Conservation (phyloP, 1,140 invertebrate species). For the Cyphomyrmex costatus region DNA sequence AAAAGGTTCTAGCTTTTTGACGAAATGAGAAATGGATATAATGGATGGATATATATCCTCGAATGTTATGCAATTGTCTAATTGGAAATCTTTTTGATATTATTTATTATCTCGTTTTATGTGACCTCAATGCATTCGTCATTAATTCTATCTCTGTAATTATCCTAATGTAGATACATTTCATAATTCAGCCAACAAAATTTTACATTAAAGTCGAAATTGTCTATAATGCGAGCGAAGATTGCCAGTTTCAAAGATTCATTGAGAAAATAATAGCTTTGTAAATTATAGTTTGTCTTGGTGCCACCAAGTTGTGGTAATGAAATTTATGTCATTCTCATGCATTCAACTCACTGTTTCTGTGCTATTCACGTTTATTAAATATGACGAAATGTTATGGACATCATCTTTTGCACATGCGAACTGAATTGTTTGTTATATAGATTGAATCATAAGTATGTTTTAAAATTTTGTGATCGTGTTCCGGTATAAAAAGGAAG, state of each 20-base stretch:
- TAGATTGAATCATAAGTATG: not conserved
- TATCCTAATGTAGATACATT: not conserved
- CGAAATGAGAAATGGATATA: not conserved
- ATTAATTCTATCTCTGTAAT: constrained; percentile 23
- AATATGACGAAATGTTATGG: constrained; percentile 58
- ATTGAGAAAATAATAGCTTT: constrained; percentile 25
- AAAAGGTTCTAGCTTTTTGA: not conserved
- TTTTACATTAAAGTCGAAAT: constrained; percentile 35
- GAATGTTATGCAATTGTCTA: not conserved
- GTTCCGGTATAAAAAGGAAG: too few species aligned
- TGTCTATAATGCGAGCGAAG: not conserved
- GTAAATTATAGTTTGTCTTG: constrained; percentile 46
- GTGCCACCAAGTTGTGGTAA: constrained; percentile 28
- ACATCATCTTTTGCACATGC: constrained; percentile 18
- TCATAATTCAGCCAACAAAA: not conserved
- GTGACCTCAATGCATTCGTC: not conserved
- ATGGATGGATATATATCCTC: not conserved
- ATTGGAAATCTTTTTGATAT: constrained; percentile 14
- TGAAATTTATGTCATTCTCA: constrained; percentile 68
- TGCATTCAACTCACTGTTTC: constrained; percentile 39
- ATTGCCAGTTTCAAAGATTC: constrained; percentile 7
- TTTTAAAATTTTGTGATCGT: too few species aligned
- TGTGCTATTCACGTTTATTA: constrained; percentile 43
- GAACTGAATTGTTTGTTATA: constrained; percentile 11
- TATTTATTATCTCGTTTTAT: constrained; percentile 19